These are phyloP conservation scores for Corythaeola cristata DNA, from an alignment of 2,113 vertebrate species.

Conservation along the genomic window DNA sequence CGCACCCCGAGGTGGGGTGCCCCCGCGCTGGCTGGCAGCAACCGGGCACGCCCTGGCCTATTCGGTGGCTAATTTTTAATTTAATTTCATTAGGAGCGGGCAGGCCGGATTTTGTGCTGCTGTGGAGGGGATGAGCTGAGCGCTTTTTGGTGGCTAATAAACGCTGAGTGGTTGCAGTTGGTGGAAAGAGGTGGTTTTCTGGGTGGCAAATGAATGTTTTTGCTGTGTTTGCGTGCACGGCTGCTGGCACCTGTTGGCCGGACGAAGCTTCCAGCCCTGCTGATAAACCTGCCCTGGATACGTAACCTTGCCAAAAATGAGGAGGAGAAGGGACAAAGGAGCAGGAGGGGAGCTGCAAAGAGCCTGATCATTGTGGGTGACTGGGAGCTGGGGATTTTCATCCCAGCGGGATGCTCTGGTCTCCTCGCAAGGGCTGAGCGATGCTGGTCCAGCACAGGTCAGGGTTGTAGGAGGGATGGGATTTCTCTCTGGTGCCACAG, in stretches of 20 bases:
- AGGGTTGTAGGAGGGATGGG: background rate
- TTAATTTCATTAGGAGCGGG: background rate
- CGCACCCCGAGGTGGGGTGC: background rate
- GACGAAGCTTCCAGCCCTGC: background rate
- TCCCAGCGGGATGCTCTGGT: background rate
- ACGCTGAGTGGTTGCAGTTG: too few relatives aligned
- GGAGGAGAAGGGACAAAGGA: background rate
- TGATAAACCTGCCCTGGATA: background rate
- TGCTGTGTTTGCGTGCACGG: accelerated
- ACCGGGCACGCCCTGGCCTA: accelerated
- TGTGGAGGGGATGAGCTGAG: accelerated
- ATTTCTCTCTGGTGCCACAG: background rate
- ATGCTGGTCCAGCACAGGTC: background rate
- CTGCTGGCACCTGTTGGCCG: accelerated
- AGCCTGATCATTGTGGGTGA: background rate
- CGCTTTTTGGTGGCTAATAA: accelerated
- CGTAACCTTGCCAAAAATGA: background rate
- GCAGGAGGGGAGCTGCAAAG: background rate
- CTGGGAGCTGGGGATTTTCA: background rate
- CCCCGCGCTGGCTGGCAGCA: background rate
- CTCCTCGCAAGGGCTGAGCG: accelerated
- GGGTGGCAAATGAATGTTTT: background rate
- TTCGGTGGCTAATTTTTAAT: background rate
- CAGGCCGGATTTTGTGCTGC: too few relatives aligned
- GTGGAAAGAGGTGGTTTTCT: background rate